phyloP scores from a whole-genome alignment of 2,888 invertebrate genomes.

The Heteromurus nitidus region DNA sequence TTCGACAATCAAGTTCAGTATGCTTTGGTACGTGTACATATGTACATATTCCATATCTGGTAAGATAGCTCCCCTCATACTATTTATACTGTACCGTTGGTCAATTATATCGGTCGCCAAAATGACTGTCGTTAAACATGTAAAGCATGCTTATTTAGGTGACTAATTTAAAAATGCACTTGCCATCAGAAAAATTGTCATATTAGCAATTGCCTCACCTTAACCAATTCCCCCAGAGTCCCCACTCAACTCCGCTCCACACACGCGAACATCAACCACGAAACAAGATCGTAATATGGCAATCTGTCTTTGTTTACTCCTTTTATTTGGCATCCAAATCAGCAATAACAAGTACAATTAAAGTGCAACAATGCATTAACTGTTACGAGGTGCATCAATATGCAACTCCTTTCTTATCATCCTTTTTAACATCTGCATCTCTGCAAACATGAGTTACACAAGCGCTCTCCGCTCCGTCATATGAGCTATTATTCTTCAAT shows the following conservation, averaged over 20 bases:
- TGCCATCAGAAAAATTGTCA: not conserved
- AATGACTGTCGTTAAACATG: not conserved
- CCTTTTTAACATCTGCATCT: conserved; percentile 3
- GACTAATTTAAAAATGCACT: not conserved
- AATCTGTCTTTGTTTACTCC: conserved; percentile 36
- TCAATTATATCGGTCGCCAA: not conserved
- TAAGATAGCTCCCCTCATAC: too few species aligned
- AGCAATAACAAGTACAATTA: conserved; percentile 21
- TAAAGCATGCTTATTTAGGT: not conserved
- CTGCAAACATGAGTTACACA: conserved; percentile 14
- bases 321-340: conserved; percentile 38
- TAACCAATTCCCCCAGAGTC: not conserved
- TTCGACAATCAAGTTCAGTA: conserved; percentile 17
- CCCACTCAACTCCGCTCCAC: not conserved
- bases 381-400: conserved; percentile 2
- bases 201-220: not conserved
- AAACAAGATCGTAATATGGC: not conserved
- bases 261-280: not conserved
- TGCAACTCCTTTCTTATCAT: conserved; percentile 12
- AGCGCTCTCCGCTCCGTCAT: not conserved
- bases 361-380: conserved; percentile 9
- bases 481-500: not conserved
- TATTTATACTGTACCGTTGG: not conserved
- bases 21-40: too few species aligned
- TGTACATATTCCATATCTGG: too few species aligned